Conservation (phyloP, 2,113 vertebrate genomes). For the Oreochromis spilurus region DNA sequence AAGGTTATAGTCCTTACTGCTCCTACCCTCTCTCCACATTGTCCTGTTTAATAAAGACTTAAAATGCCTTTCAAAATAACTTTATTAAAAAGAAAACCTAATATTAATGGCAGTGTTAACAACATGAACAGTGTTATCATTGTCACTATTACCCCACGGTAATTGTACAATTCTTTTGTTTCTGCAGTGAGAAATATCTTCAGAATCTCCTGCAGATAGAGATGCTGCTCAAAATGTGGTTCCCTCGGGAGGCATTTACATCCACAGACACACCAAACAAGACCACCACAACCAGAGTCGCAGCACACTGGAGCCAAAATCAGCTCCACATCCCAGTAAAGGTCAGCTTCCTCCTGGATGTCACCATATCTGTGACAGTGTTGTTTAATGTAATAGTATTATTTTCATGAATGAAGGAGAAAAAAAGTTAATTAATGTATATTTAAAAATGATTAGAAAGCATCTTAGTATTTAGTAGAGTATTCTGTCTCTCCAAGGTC, state of each 20-base stretch:
- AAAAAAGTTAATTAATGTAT: not conserved
- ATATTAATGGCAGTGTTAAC: not conserved
- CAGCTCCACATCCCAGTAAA: conserved; percentile 71
- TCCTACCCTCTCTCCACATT: not conserved
- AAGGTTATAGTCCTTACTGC: not conserved
- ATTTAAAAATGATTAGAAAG: not conserved
- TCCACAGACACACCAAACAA: not conserved
- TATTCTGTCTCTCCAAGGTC: not conserved
- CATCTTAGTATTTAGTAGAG: not conserved
- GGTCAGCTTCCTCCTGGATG: conserved; percentile 19
- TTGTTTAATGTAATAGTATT: not conserved
- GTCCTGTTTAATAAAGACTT: not conserved
- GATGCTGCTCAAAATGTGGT: conserved; percentile 85
- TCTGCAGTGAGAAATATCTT: conserved; percentile 79
- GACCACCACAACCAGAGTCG: not conserved
- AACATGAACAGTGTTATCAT: not conserved
- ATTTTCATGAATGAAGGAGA: not conserved
- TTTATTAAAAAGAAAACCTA: not conserved
- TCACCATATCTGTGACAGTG: not conserved
- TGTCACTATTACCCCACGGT: not conserved
- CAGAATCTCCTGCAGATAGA: conserved; percentile 86
- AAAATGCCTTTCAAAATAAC: not conserved
- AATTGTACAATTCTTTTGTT: not conserved
- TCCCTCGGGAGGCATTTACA: conserved; percentile 69
- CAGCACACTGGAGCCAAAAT: conserved; percentile 52